These are phyloP conservation scores for Eilema sororculum DNA, from an alignment of 2,888 invertebrate species.

Conservation along the genomic window DNA sequence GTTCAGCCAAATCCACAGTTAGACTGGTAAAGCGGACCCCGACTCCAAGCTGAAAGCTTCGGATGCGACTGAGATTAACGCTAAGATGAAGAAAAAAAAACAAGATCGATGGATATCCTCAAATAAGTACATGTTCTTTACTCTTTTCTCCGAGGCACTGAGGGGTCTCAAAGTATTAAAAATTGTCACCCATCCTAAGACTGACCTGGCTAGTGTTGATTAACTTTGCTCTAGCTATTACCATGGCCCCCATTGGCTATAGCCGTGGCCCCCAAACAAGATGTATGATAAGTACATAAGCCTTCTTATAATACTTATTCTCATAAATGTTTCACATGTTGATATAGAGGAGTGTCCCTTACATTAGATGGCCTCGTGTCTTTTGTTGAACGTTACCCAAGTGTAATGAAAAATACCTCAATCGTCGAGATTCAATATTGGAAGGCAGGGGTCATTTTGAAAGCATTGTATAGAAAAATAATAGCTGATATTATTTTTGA, in stretches of 20 bases:
- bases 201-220: slow-evolving; percentile 1
- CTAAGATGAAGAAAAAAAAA: too few relatives aligned
- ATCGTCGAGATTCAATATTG: slow-evolving; percentile 67
- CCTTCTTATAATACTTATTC: slow-evolving; percentile 45
- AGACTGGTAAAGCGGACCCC: too few relatives aligned
- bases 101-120: too few relatives aligned
- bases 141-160: too few relatives aligned
- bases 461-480: slow-evolving; percentile 57
- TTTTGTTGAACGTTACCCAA: slow-evolving; percentile 68
- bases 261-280: neutral
- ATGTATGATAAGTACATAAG: slow-evolving; percentile 16
- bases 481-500: slow-evolving; percentile 31
- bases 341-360: slow-evolving; percentile 63
- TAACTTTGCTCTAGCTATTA: neutral
- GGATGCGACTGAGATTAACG: too few relatives aligned
- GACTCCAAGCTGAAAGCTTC: too few relatives aligned
- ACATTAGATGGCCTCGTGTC: slow-evolving; percentile 69
- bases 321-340: slow-evolving; percentile 74
- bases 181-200: too few relatives aligned
- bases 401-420: slow-evolving; percentile 70
- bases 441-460: slow-evolving; percentile 36
- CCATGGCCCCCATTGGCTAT: too few relatives aligned
- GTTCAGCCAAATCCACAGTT: too few relatives aligned
- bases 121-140: too few relatives aligned
- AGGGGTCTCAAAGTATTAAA: too few relatives aligned